These are phyloP conservation scores for Paramuricea clavata DNA, from an alignment of 92 coral and sea anemone species.

Conservation along the genomic window DNA sequence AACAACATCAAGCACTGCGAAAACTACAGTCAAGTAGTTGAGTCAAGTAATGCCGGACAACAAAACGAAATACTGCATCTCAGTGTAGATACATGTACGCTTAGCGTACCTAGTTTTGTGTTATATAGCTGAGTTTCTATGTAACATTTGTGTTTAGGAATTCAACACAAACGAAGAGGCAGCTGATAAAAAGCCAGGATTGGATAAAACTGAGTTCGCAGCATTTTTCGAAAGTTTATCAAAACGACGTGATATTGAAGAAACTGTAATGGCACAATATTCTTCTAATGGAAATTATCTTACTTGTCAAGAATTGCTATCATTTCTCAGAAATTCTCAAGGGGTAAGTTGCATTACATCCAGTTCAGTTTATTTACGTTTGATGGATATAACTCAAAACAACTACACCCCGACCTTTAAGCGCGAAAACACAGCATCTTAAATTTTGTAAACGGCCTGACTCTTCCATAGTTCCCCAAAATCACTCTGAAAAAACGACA, in stretches of 20 bases:
- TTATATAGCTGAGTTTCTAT: background rate
- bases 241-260: conserved; percentile 81
- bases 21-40: too few species aligned
- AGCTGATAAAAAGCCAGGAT: conserved; percentile 62
- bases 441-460: too few species aligned
- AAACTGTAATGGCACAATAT: conserved; percentile 65
- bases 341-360: conserved; percentile 82
- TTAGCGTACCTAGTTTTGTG: too few species aligned
- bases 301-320: conserved; percentile 72
- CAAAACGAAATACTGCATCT: too few species aligned
- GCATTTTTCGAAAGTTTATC: conserved; percentile 84
- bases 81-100: too few species aligned
- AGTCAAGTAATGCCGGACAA: too few species aligned
- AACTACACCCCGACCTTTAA: background rate
- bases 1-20: too few species aligned
- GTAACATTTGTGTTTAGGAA: conserved; percentile 67
- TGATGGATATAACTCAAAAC: too few species aligned
- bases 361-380: too few species aligned
- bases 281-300: conserved; percentile 78
- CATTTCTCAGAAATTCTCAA: conserved; percentile 72
- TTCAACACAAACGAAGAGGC: conserved; percentile 79
- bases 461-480: too few species aligned
- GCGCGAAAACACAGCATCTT: background rate
- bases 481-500: too few species aligned
- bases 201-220: conserved; percentile 88